These are phyloP conservation scores for Calameuta pallipes DNA, from an alignment of 2,888 invertebrate genomes.

Conservation along the genomic window DNA sequence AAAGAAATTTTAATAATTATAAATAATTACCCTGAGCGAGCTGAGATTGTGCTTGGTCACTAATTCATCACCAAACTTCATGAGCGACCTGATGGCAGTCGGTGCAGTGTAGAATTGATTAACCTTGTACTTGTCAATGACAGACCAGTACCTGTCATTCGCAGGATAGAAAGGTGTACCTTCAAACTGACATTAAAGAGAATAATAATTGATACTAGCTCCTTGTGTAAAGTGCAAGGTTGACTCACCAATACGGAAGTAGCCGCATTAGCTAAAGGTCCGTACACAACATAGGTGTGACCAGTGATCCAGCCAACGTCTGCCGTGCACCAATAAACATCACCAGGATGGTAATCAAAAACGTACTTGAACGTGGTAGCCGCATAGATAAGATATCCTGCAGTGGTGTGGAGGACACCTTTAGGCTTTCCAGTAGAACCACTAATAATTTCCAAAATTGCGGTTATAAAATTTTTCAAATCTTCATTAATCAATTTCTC, in stretches of 20 bases:
- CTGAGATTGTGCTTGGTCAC: slow-evolving; percentile 73
- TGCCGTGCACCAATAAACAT: slow-evolving; percentile 94
- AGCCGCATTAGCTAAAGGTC: slow-evolving; percentile 92
- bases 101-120: slow-evolving; percentile 98
- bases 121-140: slow-evolving; percentile 94
- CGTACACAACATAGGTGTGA: slow-evolving; percentile 93
- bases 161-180: slow-evolving; percentile 96
- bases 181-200: slow-evolving; percentile 79
- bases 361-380: slow-evolving; percentile 95
- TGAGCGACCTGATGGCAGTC: slow-evolving; percentile 94
- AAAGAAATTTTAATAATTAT: not conserved
- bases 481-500: slow-evolving; percentile 1
- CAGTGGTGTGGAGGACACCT: slow-evolving; percentile 95
- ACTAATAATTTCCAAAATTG: slow-evolving; percentile 57
- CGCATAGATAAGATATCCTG: slow-evolving; percentile 93
- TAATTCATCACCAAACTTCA: slow-evolving; percentile 91
- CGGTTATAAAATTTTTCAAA: not conserved
- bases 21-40: slow-evolving; percentile 64
- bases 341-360: slow-evolving; percentile 89
- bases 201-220: slow-evolving; percentile 1
- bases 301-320: slow-evolving; percentile 98
- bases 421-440: slow-evolving; percentile 99
- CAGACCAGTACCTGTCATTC: slow-evolving; percentile 92
- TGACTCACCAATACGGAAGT: slow-evolving; percentile 90
- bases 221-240: not conserved